Evolutionary conservation across 2,113 vertebrate genomes (phyloP).

Genomic region (Collichthys lucidus): DNA sequence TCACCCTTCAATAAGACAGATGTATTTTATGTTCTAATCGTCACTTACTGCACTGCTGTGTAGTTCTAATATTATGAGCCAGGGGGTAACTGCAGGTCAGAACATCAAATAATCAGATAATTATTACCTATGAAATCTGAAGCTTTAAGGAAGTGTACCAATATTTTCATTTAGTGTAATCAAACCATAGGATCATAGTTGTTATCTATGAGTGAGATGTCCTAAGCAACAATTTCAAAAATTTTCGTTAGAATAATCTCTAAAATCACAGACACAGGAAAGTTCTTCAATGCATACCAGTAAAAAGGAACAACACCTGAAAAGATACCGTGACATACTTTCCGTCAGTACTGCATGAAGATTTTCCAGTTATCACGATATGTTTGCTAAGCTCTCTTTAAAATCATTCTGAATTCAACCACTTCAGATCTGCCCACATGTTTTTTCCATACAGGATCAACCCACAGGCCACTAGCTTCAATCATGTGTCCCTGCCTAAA

Average conservation of each 20-base stretch:
- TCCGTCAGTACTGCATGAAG: background rate
- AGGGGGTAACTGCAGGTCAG: background rate
- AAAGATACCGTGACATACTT: conserved; percentile 18
- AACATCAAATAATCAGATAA: background rate
- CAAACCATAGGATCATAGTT: background rate
- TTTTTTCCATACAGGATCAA: conserved; percentile 61
- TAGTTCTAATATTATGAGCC: conserved; percentile 55
- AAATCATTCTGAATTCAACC: conserved; percentile 53
- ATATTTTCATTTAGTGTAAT: background rate
- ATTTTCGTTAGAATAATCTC: background rate
- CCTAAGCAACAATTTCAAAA: background rate
- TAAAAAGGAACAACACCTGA: background rate
- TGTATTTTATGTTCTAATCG: conserved; percentile 17
- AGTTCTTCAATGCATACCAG: background rate
- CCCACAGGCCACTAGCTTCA: conserved; percentile 49
- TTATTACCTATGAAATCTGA: background rate
- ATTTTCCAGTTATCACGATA: conserved; percentile 15
- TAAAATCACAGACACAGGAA: background rate
- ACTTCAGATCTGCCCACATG: conserved; percentile 65
- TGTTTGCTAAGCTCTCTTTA: conserved; percentile 25
- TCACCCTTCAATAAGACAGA: conserved; percentile 19
- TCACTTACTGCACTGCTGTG: conserved; percentile 8
- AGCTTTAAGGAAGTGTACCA: background rate
- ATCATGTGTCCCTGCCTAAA: conserved; percentile 43
- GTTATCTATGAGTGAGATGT: background rate